Conservation (phyloP, 35 echinoderm and acorn worm genomes). For the Heliocidaris erythrogramma region DNA sequence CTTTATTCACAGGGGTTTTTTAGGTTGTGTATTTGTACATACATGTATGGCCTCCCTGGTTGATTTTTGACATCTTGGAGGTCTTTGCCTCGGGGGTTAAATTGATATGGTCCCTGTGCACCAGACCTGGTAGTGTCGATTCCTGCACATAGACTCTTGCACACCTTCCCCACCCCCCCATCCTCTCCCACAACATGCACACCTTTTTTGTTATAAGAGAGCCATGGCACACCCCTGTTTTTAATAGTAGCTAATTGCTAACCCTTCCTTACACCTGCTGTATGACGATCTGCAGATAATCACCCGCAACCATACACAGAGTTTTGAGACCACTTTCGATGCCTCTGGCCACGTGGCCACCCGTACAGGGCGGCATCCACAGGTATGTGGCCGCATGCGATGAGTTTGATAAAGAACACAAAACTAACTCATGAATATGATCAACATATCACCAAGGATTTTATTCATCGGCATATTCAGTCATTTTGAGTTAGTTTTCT, state of each 20-base stretch:
- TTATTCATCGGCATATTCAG: too few relatives aligned
- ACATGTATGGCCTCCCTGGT: too few relatives aligned
- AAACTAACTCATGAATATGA: neutral
- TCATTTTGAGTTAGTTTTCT: too few relatives aligned
- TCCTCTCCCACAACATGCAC: neutral
- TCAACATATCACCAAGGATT: too few relatives aligned
- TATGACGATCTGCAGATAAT: slow-evolving; percentile 19
- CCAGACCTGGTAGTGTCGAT: too few relatives aligned
- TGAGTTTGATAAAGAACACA: neutral
- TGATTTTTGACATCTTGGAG: too few relatives aligned
- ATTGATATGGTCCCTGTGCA: too few relatives aligned
- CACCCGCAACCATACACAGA: neutral
- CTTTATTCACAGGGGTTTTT: too few relatives aligned
- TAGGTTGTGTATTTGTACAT: too few relatives aligned
- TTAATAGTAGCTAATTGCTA: neutral
- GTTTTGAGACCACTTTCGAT: slow-evolving; percentile 52
- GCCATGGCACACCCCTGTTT: neutral
- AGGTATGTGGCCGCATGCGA: slow-evolving; percentile 39
- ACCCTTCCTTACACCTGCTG: neutral
- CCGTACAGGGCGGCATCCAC: neutral
- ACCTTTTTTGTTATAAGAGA: neutral
- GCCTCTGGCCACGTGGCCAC: slow-evolving; percentile 41
- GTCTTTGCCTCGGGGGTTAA: too few relatives aligned
- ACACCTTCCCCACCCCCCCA: neutral
- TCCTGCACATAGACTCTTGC: neutral